Evolutionary conservation across 2,113 vertebrate genomes (phyloP), one percentile per base, ranked within the genome.

Genomic region (Thamnophis sirtalis): DNA sequence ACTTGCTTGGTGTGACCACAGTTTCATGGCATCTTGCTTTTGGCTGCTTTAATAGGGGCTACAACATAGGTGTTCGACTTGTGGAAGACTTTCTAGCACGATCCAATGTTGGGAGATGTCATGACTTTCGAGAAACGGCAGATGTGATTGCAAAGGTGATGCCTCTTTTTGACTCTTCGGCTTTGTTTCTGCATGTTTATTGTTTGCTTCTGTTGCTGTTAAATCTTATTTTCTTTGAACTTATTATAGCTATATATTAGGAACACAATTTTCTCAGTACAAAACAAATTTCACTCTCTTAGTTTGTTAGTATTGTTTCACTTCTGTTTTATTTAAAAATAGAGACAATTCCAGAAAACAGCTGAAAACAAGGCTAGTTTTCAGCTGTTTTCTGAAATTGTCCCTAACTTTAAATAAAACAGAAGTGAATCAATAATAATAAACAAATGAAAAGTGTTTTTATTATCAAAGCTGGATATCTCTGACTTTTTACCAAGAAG

Each of bases 71-170:
- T 2, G 99, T 99, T 51, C 98, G 99, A 89, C 98, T 99, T 54
- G 99, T 99, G 13, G 99, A 99, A 97, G 99, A 99, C 96, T 99
- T 99, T 93, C 97, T 99, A 98, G 98, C 99, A 22, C 98, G 99
- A n/a, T 99, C 99, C 95, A 99, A 96, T 17, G 98, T 99, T 0
- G 99, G 99, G 60, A 98, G 99, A 92, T 99, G 99, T 97, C 99
- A 99, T 0, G 99, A 99, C 96, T 99, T 99, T 97, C 98, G 99
- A 97, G 99, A 99, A 97, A 99, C 99, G 0, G 99, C 99, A 0
- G 99, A 99, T 97, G 99, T 99, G 93, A 99, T 99, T 49, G 99
- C 99, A 89, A 99, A 99, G 98, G 99, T 99, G 97, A 93, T 33
- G 68, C 43, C 0, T 15, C 0, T 68, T 85, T 93, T 60, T 85